These are phyloP conservation scores for Conus canariensis DNA, from an alignment of 2,888 invertebrate genomes.

Conservation along the genomic window DNA sequence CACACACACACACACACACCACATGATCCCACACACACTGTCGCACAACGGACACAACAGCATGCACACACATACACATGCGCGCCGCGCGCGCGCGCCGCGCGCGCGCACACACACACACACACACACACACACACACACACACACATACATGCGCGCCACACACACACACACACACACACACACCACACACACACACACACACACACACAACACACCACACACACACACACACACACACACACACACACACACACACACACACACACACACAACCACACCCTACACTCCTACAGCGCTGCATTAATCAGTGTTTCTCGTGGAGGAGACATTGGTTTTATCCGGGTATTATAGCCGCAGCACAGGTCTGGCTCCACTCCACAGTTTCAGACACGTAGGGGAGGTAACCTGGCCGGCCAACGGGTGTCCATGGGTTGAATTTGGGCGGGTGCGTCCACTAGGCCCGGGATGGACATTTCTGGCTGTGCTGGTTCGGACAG, in stretches of 20 bases:
- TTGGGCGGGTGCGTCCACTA: neutral
- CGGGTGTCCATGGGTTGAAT: slow-evolving; percentile 11
- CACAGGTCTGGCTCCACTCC: neutral
- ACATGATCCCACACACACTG: neutral
- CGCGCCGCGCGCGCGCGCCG: no score
- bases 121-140: no score
- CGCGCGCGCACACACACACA: neutral
- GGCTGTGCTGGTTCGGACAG: neutral
- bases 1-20: neutral
- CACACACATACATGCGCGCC: neutral
- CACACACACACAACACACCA: neutral
- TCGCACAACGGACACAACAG: no score
- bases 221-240: no score
- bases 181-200: neutral
- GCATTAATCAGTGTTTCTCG: no score
- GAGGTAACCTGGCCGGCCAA: slow-evolving; percentile 17
- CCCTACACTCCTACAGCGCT: no score
- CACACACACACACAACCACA: no score
- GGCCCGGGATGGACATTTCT: no score
- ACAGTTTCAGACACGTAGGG: neutral
- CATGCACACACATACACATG: no score
- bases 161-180: neutral
- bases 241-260: neutral
- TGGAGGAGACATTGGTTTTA: no score
- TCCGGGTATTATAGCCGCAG: neutral